These are phyloP conservation scores for Brachionus koreanus DNA, from an alignment of 1,140 invertebrate genomes.

Conservation along the genomic window DNA sequence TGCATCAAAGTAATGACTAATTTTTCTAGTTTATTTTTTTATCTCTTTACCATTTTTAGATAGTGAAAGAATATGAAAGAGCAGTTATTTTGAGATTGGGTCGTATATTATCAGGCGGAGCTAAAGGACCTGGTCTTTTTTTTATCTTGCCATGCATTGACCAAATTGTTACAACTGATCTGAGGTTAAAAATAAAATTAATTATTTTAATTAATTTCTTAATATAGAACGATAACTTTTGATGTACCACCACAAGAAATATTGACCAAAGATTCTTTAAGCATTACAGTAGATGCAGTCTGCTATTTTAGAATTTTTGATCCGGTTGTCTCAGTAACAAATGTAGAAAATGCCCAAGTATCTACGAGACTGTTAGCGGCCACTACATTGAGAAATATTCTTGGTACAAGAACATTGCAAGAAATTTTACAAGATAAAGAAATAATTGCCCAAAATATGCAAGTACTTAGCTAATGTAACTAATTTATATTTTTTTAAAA, in stretches of 20 bases:
- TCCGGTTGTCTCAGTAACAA: slow-evolving; percentile 27
- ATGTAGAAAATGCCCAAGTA: slow-evolving; percentile 46
- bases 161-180: slow-evolving; percentile 24
- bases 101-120: not conserved
- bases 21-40: not conserved
- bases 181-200: slow-evolving; percentile 9
- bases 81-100: slow-evolving; percentile 45
- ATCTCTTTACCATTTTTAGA: slow-evolving; percentile 6
- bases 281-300: slow-evolving; percentile 44
- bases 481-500: not conserved
- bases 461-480: not conserved
- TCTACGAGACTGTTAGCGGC: slow-evolving; percentile 46
- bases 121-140: slow-evolving; percentile 46
- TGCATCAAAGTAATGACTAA: not conserved
- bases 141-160: slow-evolving; percentile 46
- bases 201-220: not conserved
- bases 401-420: slow-evolving; percentile 46
- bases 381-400: slow-evolving; percentile 46
- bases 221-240: slow-evolving; percentile 43
- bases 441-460: slow-evolving; percentile 35
- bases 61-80: slow-evolving; percentile 46
- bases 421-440: slow-evolving; percentile 46
- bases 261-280: slow-evolving; percentile 46
- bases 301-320: slow-evolving; percentile 23
- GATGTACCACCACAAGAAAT: slow-evolving; percentile 44